Conservation (phyloP, 2,797 vertebrate species). For the Artibeus jamaicensis region DNA sequence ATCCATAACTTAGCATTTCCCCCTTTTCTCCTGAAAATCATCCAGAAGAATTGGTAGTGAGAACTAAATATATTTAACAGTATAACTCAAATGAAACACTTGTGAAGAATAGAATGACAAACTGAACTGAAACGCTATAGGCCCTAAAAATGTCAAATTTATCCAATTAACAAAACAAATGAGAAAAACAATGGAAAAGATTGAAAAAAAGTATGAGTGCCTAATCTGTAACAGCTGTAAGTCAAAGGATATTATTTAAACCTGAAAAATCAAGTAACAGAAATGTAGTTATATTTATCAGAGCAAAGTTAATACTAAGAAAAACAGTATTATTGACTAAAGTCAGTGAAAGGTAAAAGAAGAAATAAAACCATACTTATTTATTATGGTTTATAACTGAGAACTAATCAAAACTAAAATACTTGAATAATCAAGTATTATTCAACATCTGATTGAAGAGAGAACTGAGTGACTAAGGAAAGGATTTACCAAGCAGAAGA, state of each 20-base stretch:
- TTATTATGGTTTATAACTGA: constrained; percentile 5
- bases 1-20: constrained; percentile 47
- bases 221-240: background rate
- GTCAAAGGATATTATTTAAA: background rate
- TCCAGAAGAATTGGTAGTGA: constrained; percentile 58
- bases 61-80: constrained; percentile 39
- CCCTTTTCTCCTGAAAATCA: constrained; percentile 48
- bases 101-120: constrained; percentile 34
- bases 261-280: constrained; percentile 15
- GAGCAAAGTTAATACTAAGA: constrained; percentile 30
- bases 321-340: constrained; percentile 19
- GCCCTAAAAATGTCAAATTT: constrained; percentile 19
- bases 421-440: background rate
- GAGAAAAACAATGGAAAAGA: background rate
- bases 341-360: background rate
- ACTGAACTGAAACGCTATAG: constrained; percentile 40
- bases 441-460: background rate
- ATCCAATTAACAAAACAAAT: background rate
- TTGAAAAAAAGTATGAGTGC: background rate
- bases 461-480: background rate
- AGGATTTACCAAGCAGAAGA: background rate
- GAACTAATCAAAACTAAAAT: constrained; percentile 35
- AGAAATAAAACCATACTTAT: background rate
- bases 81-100: constrained; percentile 42
- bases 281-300: constrained; percentile 18